Conservation (phyloP, 1,140 invertebrate species). For the Glossosoma conforme region DNA sequence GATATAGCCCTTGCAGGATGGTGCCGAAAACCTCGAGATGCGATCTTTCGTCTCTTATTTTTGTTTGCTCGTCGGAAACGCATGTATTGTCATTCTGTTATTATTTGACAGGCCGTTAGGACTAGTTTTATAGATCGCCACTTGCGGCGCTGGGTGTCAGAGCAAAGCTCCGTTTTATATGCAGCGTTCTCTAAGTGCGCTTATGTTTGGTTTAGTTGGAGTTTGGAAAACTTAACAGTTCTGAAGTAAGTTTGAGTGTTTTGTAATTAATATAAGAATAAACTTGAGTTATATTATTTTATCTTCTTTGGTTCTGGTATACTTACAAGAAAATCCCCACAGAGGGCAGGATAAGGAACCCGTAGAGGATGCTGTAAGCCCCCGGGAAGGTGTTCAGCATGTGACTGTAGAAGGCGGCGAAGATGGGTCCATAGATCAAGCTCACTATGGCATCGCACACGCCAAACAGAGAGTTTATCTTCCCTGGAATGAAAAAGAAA, state of each 20-base stretch:
- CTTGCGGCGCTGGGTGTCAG: neutral
- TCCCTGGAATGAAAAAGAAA: slow-evolving; percentile 45
- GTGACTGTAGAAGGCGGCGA: slow-evolving; percentile 43
- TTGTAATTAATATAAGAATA: neutral
- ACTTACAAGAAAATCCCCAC: slow-evolving; percentile 47
- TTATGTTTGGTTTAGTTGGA: neutral
- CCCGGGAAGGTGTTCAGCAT: slow-evolving; percentile 44
- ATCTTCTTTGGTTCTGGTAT: neutral
- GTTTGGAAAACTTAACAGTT: neutral
- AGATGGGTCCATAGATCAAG: slow-evolving; percentile 45
- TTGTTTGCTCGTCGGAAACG: no score
- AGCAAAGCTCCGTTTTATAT: neutral
- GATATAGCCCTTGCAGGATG: no score
- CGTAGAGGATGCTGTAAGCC: slow-evolving; percentile 46
- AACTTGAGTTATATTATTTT: neutral
- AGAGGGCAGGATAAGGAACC: slow-evolving; percentile 39
- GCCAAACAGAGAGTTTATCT: slow-evolving; percentile 54
- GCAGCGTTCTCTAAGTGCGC: neutral
- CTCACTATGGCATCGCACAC: slow-evolving; percentile 50
- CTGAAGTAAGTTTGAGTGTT: neutral
- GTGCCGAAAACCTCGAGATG: no score
- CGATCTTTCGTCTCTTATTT: no score
- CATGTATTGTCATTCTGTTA: no score
- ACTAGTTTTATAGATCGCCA: no score
- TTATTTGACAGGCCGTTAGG: no score